Evolutionary conservation across 35 echinoderm and acorn worm genomes (phyloP), one percentile per base, ranked within the genome.

Genomic region (Holothuria glaberrima): DNA sequence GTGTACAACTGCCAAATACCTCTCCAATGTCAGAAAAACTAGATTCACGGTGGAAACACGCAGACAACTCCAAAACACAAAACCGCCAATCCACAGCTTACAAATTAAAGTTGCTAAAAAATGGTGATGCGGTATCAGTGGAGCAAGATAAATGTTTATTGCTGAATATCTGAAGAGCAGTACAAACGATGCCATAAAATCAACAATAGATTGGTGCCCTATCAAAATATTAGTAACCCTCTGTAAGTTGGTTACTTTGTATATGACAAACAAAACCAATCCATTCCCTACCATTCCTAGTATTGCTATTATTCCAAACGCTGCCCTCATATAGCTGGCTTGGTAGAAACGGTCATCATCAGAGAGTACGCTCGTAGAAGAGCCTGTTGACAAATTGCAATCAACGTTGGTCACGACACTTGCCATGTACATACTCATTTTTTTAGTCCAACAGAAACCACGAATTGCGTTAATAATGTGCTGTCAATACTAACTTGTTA

Each of bases 151-250:
- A 46, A 20, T 58, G 18, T n/a, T 59, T 58, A 33, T 16, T 18
- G 76, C 86, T 84, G 46, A 29, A 54, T 30, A 92, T 16, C 38
- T 58, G 7, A 91, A 54, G 4, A 95, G n/a, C 6, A 89, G 86
- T 1, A 89, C 30, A 12, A 89, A 31, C 30, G 90, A 92, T 12
- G 85, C 84, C 0, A 25, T 19, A 12, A 95, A 75, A 56, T 95
- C 94, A 19, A 95, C 75, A 3, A 95, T 12, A 12, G 90, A 95
- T 67, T 95, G 94, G 68, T 95, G 92, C 17, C 75, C 61, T 57
- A 95, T 88, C 10, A 95, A 82, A 52, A 95, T 68, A 50, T 95
- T 95, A 26, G 86, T 84, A 14, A 25, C 28, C 54, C 30, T 31
- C 46, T 60, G 46, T 21, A 90, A 59, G 33, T 9, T 33, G 46